Percentiles rank a stretch among this genome's conserved stretches.
These are phyloP conservation scores for Meloidogyne chitwoodi DNA, from an alignment of 1,140 invertebrate genomes.

Conservation along the genomic window DNA sequence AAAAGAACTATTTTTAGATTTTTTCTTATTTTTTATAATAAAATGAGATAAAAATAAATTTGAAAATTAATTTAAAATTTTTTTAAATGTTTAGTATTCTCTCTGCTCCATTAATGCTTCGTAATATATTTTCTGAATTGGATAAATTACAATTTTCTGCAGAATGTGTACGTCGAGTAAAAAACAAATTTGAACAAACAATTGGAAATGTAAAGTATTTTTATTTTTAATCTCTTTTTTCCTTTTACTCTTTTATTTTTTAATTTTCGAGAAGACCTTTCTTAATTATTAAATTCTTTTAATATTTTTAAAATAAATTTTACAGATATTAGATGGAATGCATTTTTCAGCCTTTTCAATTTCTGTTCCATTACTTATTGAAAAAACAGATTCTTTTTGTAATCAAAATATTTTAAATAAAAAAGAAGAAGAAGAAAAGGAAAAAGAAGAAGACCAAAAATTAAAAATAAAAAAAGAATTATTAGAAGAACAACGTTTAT, in stretches of 20 bases:
- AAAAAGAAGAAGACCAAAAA: not conserved
- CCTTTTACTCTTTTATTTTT: not conserved
- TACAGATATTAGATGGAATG: not conserved
- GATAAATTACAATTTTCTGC: slow-evolving; percentile 4
- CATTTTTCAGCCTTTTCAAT: slow-evolving; percentile 2
- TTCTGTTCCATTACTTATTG: not conserved
- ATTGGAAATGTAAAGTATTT: not conserved
- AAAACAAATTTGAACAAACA: slow-evolving; percentile 10
- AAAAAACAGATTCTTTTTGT: not conserved
- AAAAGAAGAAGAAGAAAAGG: not conserved
- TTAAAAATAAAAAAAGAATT: not conserved
- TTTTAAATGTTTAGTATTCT: not conserved
- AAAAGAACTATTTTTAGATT: no score
- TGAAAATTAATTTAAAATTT: no score
- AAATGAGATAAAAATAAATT: no score
- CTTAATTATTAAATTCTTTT: not conserved
- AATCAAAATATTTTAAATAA: not conserved
- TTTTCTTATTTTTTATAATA: no score
- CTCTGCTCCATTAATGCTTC: not conserved
- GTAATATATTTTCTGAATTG: slow-evolving; percentile 11
- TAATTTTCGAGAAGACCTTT: not conserved
- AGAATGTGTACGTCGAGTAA: not conserved
- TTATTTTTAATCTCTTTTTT: not conserved
- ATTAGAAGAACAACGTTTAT: not conserved
- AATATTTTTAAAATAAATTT: not conserved